Conservation (phyloP, 1,140 invertebrate species). For the Meloidogyne exigua region DNA sequence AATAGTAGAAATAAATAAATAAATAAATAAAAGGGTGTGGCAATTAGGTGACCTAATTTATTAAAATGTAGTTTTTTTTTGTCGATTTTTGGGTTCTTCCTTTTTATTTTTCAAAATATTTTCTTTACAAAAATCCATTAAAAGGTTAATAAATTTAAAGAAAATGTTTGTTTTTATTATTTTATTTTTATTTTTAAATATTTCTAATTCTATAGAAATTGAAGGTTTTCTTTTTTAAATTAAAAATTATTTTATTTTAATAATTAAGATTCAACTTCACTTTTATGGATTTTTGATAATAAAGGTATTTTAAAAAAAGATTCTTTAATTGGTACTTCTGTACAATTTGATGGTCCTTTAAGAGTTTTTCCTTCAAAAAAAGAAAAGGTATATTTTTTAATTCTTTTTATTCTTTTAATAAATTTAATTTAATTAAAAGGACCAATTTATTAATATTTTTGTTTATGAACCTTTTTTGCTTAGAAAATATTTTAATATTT, state of each 20-base stretch:
- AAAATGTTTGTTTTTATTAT: background rate
- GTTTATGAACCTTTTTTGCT: background rate
- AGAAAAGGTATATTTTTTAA: no score
- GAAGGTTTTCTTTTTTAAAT: background rate
- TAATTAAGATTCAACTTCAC: background rate
- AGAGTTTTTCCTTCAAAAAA: background rate
- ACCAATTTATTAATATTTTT: background rate
- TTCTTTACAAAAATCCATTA: background rate
- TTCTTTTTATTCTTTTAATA: no score
- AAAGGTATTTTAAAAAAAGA: background rate
- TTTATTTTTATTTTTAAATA: background rate
- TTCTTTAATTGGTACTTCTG: background rate
- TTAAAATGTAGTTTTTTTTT: background rate
- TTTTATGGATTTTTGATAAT: slow-evolving; percentile 5
- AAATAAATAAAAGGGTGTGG: background rate
- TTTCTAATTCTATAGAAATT: background rate
- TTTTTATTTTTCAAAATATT: background rate
- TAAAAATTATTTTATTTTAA: background rate
- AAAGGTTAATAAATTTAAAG: background rate
- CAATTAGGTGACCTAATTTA: background rate
- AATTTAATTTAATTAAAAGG: background rate
- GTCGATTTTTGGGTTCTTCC: background rate
- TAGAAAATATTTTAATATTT: slow-evolving; percentile 3
- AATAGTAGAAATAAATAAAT: no score
- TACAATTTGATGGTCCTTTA: background rate